These are phyloP conservation scores for Oegoconia quadripuncta DNA, from an alignment of 2,888 invertebrate species.

Conservation along the genomic window DNA sequence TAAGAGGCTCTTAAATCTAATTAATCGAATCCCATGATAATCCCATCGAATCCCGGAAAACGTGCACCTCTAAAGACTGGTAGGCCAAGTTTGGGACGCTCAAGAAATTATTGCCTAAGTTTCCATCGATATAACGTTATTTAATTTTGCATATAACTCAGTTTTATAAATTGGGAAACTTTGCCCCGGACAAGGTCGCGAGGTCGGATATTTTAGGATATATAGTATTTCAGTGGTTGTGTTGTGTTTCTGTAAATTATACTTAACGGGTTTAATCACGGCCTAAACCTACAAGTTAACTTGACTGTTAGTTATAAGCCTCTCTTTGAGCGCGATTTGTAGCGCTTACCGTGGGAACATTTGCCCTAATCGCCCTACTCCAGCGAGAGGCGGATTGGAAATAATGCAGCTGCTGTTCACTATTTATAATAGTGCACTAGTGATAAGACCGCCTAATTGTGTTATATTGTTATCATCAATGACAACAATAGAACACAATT, in stretches of 20 bases:
- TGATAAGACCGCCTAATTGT: no score
- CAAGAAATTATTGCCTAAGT: slow-evolving; percentile 49
- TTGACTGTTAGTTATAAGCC: no score
- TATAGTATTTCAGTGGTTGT: background rate
- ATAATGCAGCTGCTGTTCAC: no score
- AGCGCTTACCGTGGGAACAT: no score
- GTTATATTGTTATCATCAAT: no score
- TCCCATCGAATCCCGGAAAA: background rate
- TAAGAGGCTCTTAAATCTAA: no score
- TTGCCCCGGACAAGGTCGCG: slow-evolving; percentile 25
- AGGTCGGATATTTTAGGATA: background rate
- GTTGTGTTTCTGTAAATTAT: background rate
- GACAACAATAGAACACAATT: no score
- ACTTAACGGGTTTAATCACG: background rate
- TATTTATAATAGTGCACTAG: no score
- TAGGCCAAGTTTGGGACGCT: slow-evolving; percentile 24
- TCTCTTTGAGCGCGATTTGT: no score
- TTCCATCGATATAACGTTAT: slow-evolving; percentile 41
- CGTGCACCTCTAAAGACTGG: background rate
- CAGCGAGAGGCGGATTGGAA: no score
- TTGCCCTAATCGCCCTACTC: no score
- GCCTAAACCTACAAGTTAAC: no score
- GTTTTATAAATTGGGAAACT: slow-evolving; percentile 37
- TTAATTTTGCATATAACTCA: slow-evolving; percentile 38
- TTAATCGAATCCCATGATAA: background rate